Conservation (phyloP, 2,113 vertebrate genomes). For the Rissa tridactyla region DNA sequence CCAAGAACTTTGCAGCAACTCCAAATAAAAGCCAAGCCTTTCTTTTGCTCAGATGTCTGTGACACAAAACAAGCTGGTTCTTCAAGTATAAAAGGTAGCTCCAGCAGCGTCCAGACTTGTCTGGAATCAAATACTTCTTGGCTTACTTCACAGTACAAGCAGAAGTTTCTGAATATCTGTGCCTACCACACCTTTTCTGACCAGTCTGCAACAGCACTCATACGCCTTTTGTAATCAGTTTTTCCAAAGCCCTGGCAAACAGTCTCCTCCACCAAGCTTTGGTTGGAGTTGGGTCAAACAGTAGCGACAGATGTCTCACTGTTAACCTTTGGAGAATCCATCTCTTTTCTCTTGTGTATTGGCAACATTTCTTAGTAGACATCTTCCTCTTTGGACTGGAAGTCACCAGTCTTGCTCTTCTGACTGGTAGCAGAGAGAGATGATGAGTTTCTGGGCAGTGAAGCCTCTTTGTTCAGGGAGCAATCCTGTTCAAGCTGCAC, state of each 20-base stretch:
- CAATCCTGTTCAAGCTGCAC: not conserved
- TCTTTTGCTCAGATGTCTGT: not conserved
- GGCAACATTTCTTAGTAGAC: not conserved
- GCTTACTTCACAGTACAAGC: not conserved
- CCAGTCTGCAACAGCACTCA: not conserved
- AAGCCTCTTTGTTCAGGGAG: not conserved
- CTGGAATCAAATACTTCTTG: not conserved
- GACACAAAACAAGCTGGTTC: not conserved
- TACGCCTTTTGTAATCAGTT: fast-evolving
- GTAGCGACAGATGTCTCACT: not conserved
- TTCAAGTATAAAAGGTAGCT: not conserved
- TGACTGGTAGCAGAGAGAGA: not conserved
- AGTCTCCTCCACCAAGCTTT: not conserved
- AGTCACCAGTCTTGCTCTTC: not conserved
- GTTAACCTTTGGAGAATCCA: not conserved
- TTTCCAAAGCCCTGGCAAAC: not conserved
- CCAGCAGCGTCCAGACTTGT: not conserved
- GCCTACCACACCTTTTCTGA: not conserved
- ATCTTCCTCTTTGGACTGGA: not conserved
- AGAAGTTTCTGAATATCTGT: not conserved
- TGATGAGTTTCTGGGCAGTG: not conserved
- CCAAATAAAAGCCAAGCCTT: not conserved
- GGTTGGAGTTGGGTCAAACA: not conserved
- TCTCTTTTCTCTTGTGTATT: not conserved
- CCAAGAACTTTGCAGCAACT: not conserved